phyloP scores from a whole-genome alignment of 2,888 invertebrate species.

The Drosophila melanocephala region DNA sequence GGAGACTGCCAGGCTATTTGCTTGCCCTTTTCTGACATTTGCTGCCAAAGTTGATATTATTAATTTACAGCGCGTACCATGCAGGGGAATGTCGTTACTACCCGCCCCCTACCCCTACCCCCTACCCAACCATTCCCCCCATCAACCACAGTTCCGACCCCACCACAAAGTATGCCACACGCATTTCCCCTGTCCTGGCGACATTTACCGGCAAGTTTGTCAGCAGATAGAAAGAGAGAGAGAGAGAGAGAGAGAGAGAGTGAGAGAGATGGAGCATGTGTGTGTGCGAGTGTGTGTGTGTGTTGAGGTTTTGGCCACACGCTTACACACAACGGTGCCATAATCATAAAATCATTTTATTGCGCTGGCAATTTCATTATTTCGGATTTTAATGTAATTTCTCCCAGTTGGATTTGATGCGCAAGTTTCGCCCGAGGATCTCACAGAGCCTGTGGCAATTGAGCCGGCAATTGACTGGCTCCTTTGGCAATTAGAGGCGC shows the following conservation, averaged over 20 bases:
- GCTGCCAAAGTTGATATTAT: slow-evolving; percentile 75
- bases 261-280: not conserved
- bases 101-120: not conserved
- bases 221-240: not conserved
- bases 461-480: slow-evolving; percentile 40
- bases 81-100: slow-evolving; percentile 30
- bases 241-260: not conserved
- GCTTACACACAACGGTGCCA: slow-evolving; percentile 43
- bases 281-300: slow-evolving; percentile 3
- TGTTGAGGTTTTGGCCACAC: slow-evolving; percentile 10
- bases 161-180: slow-evolving; percentile 57
- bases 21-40: slow-evolving; percentile 73
- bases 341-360: slow-evolving; percentile 79
- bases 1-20: slow-evolving; percentile 43
- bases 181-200: slow-evolving; percentile 53
- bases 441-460: slow-evolving; percentile 36
- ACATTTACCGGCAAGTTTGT: slow-evolving; percentile 60
- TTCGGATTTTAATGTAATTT: slow-evolving; percentile 76
- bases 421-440: slow-evolving; percentile 28
- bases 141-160: not conserved
- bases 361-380: slow-evolving; percentile 77
- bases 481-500: slow-evolving; percentile 42
- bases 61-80: slow-evolving; percentile 67
- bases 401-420: slow-evolving; percentile 50
- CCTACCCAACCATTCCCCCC: not conserved